Conservation (phyloP, 1,140 invertebrate genomes). For the Lethrus apterus region DNA sequence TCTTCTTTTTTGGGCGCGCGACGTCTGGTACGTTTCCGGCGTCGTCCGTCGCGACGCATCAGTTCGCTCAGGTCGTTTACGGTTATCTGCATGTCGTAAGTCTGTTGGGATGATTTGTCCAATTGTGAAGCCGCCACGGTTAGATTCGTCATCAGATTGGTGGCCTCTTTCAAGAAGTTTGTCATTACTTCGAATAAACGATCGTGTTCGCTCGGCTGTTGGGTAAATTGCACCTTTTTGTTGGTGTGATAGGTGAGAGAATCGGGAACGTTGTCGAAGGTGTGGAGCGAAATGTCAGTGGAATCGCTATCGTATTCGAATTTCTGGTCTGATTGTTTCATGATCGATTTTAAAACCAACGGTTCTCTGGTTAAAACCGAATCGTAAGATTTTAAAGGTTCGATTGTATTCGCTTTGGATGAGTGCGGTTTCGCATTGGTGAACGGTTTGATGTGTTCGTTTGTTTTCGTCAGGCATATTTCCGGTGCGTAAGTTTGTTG, state of each 20-base stretch:
- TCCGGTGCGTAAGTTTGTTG: slow-evolving; percentile 17
- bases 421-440: slow-evolving; percentile 11
- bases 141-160: slow-evolving; percentile 34
- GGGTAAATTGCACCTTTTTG: slow-evolving; percentile 32
- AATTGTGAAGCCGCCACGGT: slow-evolving; percentile 22
- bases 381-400: slow-evolving; percentile 9
- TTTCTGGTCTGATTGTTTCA: slow-evolving; percentile 18
- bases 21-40: slow-evolving; percentile 10
- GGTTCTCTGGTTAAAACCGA: slow-evolving; percentile 20
- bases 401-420: slow-evolving; percentile 10
- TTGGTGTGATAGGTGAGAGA: slow-evolving; percentile 31
- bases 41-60: background rate
- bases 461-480: slow-evolving; percentile 7
- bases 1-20: slow-evolving; percentile 6
- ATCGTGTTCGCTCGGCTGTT: slow-evolving; percentile 15
- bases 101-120: slow-evolving; percentile 20
- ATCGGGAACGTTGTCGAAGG: slow-evolving; percentile 27
- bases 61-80: slow-evolving; percentile 25
- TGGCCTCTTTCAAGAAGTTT: slow-evolving; percentile 37
- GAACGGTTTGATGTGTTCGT: slow-evolving; percentile 1
- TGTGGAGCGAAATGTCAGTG: slow-evolving; percentile 11
- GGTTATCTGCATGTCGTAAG: slow-evolving; percentile 33
- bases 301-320: slow-evolving; percentile 1
- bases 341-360: slow-evolving; percentile 24
- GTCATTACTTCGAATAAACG: slow-evolving; percentile 34